Base-by-base conservation (phyloP, 2,113 vertebrate genomes). In the Takifugu flavidus region DNA sequence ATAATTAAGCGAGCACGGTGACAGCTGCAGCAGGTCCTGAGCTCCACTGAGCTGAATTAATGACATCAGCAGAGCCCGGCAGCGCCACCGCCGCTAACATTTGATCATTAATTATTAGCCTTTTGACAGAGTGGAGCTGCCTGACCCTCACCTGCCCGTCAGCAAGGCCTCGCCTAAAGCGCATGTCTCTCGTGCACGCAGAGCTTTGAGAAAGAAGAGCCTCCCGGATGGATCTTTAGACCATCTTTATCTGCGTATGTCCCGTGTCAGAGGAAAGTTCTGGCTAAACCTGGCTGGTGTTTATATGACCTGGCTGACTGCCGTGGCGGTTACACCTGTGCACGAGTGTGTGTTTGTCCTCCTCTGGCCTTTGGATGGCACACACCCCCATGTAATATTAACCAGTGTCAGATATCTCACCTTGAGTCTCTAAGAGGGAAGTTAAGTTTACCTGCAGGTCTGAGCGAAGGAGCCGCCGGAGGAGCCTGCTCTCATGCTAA, bases 11-110 rank as follows among this genome's bases (percentile, higher is more conserved):
- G 77, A 93, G 93, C 88, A 39, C 34, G 34, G 34, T 39, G 34
- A 39, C 34, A 39, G 34, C 92, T 93, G 93, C 91, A 91, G 92
- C 91, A 93, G 93, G 91, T 93, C 93, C 92, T 85, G 70, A 92
- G 92, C 93, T 94, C 91, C 94, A 93, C 89, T 93, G 92, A 94
- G 90, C 92, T 94, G 93, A 92, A 93, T 94, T 95, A 95, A 95
- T 93, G 91, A 89, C 92, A 92, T 91, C 91, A 93, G 91, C 87
- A 92, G 87, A 78, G 78, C 90, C 91, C 91, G 89, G 75, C 80
- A 85, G 75, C 59, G 43, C 63, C 65, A 90, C 59, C 72, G 62
- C 56, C 59, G 56, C 67, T 79, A 79, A 80, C 79, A 66, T 74
- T 53, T 74, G 75, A 85, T 87, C 81, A 81, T 87, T 88, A 88